These are phyloP conservation scores for Palaemon carinicauda DNA, from an alignment of 1,140 invertebrate species.

Conservation along the genomic window DNA sequence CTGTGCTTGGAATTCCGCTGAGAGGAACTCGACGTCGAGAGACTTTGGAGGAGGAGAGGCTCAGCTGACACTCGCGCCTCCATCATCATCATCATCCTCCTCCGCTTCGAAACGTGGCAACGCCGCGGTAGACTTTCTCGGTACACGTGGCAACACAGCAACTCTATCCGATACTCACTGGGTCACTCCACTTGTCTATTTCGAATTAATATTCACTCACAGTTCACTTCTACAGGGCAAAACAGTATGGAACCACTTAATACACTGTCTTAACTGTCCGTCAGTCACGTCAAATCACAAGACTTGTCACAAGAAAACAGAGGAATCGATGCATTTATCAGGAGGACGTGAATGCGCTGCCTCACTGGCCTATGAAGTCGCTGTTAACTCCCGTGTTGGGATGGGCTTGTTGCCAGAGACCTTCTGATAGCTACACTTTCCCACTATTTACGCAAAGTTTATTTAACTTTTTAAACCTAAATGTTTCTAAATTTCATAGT, in stretches of 20 bases:
- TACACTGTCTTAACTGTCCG: constrained; percentile 1
- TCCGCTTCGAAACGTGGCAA: constrained; percentile 24
- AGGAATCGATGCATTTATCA: not conserved
- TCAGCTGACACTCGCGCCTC: constrained; percentile 22
- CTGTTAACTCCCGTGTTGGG: not conserved
- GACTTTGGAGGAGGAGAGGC: constrained; percentile 38
- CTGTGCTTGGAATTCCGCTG: constrained; percentile 22
- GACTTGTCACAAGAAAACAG: constrained; percentile 14
- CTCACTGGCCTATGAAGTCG: constrained; percentile 28
- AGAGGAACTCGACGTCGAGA: not conserved
- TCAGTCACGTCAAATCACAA: constrained; percentile 19
- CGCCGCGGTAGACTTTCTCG: not conserved
- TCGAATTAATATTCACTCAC: not conserved
- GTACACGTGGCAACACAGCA: not conserved
- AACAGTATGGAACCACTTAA: not conserved
- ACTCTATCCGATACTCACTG: constrained; percentile 35
- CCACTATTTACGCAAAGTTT: no score
- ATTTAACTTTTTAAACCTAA: no score
- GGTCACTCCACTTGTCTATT: constrained; percentile 39
- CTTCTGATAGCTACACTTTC: no score
- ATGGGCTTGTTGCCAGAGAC: not conserved
- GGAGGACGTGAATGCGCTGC: not conserved
- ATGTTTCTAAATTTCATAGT: no score
- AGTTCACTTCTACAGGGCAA: not conserved
- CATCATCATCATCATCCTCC: constrained; percentile 20